Conservation (phyloP, 2,113 vertebrate species). For the Orthonyx spaldingii region DNA sequence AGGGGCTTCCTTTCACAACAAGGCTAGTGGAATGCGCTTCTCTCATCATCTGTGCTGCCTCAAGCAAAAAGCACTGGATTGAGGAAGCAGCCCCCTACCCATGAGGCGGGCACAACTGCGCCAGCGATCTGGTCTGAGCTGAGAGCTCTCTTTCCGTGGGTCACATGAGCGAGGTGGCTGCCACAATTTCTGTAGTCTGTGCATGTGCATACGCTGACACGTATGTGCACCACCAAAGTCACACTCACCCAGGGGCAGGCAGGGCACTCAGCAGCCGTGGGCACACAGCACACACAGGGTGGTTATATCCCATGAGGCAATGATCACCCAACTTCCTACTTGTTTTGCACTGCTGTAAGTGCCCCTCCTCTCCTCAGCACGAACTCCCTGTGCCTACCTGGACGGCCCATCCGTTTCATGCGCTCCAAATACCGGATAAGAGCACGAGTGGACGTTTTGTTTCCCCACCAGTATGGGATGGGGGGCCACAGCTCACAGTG, state of each 20-base stretch:
- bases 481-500: constrained; percentile 80
- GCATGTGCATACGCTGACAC: accelerated
- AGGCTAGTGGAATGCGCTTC: background rate
- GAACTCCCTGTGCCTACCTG: constrained; percentile 66
- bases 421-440: constrained; percentile 78
- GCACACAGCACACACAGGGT: background rate
- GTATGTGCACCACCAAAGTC: background rate
- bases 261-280: background rate
- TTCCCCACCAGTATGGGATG: constrained; percentile 88
- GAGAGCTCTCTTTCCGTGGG: background rate
- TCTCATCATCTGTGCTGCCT: background rate
- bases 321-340: accelerated
- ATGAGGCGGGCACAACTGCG: accelerated
- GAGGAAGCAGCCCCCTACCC: background rate
- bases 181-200: accelerated
- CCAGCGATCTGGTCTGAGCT: background rate
- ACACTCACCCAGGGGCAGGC: accelerated
- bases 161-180: accelerated
- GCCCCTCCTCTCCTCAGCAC: accelerated
- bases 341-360: accelerated
- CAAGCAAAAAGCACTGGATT: background rate
- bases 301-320: accelerated
- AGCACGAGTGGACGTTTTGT: constrained; percentile 65
- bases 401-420: constrained; percentile 77
- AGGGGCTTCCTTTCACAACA: background rate